phyloP scores from a whole-genome alignment of 2,888 invertebrate genomes.

The Eubasilissa splendida region DNA sequence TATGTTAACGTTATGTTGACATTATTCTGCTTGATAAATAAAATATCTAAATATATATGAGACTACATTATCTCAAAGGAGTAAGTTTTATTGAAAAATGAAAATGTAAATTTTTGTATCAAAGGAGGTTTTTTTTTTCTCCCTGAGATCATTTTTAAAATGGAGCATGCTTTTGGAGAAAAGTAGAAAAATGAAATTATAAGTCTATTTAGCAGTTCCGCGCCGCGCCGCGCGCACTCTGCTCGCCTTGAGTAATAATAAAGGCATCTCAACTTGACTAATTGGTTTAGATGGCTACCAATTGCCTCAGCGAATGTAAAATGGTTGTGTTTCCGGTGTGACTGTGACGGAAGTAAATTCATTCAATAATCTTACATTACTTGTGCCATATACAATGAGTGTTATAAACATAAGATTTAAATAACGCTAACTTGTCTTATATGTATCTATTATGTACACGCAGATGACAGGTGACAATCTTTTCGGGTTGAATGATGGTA shows the following conservation, averaged over 20 bases:
- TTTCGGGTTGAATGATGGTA: no score
- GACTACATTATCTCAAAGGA: not conserved
- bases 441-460: no score
- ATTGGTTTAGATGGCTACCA: slow-evolving; percentile 38
- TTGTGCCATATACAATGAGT: no score
- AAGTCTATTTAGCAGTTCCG: slow-evolving; percentile 40
- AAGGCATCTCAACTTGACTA: slow-evolving; percentile 42
- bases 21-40: no score
- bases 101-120: slow-evolving; percentile 30
- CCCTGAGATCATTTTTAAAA: not conserved
- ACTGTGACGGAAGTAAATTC: no score
- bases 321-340: no score
- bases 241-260: slow-evolving; percentile 16
- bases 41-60: no score
- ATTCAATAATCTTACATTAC: no score
- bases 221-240: slow-evolving; percentile 10
- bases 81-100: slow-evolving; percentile 2
- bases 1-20: no score
- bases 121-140: slow-evolving; percentile 18
- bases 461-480: no score
- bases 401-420: no score
- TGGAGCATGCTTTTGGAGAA: slow-evolving; percentile 30
- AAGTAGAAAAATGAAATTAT: slow-evolving; percentile 43
- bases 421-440: no score
- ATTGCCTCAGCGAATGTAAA: not conserved